A percentile compares a stretch with the other conserved stretches of the same genome.
Evolutionary conservation across 1,140 invertebrate species (phyloP).

Genomic region (Trichonephila clavipes): DNA sequence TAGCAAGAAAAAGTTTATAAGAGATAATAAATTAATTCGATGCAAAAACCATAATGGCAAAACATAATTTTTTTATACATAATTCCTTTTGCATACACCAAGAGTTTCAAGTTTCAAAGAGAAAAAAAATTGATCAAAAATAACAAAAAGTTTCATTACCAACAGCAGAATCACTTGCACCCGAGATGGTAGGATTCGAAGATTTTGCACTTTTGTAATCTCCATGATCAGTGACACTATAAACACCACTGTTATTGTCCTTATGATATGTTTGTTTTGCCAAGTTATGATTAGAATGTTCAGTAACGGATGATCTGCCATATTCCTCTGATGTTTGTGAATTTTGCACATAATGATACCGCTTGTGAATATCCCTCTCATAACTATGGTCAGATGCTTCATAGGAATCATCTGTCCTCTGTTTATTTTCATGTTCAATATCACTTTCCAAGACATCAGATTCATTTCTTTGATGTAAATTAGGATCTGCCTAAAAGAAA

Average conservation of each 20-base stretch:
- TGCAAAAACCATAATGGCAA: background rate
- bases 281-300: background rate
- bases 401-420: background rate
- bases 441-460: background rate
- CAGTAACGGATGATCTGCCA: background rate
- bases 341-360: background rate
- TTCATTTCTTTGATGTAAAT: background rate
- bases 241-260: background rate
- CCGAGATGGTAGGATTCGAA: background rate
- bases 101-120: background rate
- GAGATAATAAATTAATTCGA: background rate
- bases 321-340: background rate
- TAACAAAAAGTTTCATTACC: background rate
- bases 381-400: background rate
- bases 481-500: background rate
- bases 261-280: background rate
- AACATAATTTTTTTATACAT: background rate
- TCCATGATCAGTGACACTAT: background rate
- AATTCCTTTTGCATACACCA: background rate
- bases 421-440: background rate
- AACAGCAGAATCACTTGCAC: background rate
- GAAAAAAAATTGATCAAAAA: background rate
- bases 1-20: background rate
- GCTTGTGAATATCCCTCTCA: background rate
- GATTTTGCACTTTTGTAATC: background rate